Conservation (phyloP, 2,888 invertebrate species). For the Caenorhabditis sp. region DNA sequence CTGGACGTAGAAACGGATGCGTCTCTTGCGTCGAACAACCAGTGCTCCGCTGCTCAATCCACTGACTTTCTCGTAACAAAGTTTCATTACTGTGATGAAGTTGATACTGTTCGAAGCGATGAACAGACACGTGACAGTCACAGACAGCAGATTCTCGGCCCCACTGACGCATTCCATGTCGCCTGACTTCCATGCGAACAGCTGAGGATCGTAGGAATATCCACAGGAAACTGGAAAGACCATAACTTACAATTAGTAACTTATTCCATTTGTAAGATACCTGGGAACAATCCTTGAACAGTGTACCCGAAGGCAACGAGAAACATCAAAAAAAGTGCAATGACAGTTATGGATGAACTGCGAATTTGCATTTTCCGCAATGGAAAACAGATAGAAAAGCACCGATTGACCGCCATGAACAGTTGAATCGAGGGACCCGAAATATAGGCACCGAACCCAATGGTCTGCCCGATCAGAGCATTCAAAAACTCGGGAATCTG, state of each 20-base stretch:
- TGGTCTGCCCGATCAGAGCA: constrained; percentile 18
- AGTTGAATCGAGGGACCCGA: constrained; percentile 36
- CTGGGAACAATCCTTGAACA: background rate
- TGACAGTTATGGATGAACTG: background rate
- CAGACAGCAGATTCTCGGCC: background rate
- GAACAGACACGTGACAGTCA: constrained; percentile 1
- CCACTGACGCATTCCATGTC: background rate
- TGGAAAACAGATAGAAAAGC: constrained; percentile 1
- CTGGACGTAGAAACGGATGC: background rate
- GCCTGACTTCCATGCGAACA: background rate
- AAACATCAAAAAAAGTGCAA: background rate
- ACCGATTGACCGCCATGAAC: constrained; percentile 49
- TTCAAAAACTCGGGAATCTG: background rate
- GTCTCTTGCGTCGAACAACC: background rate
- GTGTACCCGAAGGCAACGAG: background rate
- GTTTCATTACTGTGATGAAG: background rate
- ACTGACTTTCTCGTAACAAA: constrained; percentile 19
- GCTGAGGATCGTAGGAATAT: constrained; percentile 6
- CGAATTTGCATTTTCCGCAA: background rate
- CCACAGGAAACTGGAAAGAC: constrained; percentile 16
- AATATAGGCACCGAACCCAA: constrained; percentile 39
- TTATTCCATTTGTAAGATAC: too few species aligned
- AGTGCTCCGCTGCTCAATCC: constrained; percentile 1
- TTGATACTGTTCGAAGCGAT: background rate
- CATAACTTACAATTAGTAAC: background rate